Percentiles rank a stretch among this genome's conserved stretches.
These are phyloP conservation scores for Chaetophractus vellerosus DNA, from an alignment of 2,797 vertebrate genomes.

Conservation along the genomic window DNA sequence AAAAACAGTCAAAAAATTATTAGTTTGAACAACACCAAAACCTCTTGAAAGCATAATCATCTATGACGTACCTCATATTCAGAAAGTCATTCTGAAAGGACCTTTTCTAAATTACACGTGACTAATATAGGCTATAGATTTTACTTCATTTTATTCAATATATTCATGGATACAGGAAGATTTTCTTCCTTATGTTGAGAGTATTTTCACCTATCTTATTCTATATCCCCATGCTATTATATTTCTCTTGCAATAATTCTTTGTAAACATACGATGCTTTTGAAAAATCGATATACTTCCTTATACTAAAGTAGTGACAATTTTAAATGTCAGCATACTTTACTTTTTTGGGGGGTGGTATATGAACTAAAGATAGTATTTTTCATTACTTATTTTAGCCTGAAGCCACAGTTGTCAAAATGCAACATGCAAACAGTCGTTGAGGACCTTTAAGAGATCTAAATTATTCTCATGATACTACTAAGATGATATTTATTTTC, in stretches of 20 bases:
- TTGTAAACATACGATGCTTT: not conserved
- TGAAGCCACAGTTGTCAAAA: not conserved
- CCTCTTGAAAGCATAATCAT: not conserved
- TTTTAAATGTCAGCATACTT: not conserved
- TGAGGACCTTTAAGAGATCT: not conserved
- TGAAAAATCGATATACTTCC: not conserved
- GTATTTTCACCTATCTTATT: not conserved
- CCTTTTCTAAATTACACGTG: not conserved
- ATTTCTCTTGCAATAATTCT: not conserved
- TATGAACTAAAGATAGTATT: conserved; percentile 11
- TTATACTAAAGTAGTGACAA: not conserved
- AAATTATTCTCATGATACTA: not conserved
- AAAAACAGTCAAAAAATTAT: not conserved
- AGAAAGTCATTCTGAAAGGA: not conserved
- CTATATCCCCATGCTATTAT: not conserved
- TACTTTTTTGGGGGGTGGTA: not conserved
- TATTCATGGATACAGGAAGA: not conserved
- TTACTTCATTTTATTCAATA: not conserved
- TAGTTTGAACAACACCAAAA: not conserved
- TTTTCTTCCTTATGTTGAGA: not conserved
- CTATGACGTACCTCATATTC: not conserved
- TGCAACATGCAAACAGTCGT: not conserved
- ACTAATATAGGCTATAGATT: not conserved
- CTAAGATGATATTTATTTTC: not conserved
- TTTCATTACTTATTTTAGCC: not conserved